A percentile compares a stretch with the other conserved stretches of the same genome.
These are phyloP conservation scores for Oxystoma pomonae DNA, from an alignment of 2,888 invertebrate species.

Conservation along the genomic window DNA sequence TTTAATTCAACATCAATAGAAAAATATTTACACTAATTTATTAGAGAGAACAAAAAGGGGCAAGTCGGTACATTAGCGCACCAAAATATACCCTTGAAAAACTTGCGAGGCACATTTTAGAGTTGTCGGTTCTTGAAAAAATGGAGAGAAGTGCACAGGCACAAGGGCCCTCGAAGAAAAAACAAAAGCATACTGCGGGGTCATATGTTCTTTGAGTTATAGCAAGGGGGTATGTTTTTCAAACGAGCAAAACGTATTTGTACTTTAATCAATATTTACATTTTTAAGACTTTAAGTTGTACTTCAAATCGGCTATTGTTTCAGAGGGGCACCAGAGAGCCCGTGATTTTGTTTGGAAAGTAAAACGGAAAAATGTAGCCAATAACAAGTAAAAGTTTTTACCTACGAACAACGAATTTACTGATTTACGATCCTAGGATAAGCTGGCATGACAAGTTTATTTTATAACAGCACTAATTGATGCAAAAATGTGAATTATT, in stretches of 20 bases:
- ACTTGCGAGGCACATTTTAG: neutral
- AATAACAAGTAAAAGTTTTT: too few species aligned
- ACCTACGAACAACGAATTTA: too few species aligned
- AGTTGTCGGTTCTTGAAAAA: neutral
- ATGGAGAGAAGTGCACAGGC: neutral
- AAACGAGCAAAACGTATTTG: slow-evolving; percentile 8
- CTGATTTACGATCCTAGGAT: too few species aligned
- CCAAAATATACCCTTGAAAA: neutral
- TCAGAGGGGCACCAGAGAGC: neutral
- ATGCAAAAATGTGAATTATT: too few species aligned
- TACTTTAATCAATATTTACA: slow-evolving; percentile 26
- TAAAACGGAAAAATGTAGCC: too few species aligned
- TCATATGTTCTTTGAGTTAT: slow-evolving; percentile 26
- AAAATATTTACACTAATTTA: neutral
- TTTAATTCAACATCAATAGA: too few species aligned
- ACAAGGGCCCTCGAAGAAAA: slow-evolving; percentile 8
- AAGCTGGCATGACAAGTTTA: too few species aligned
- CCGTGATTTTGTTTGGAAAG: neutral
- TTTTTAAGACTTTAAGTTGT: slow-evolving; percentile 22
- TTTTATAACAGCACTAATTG: too few species aligned
- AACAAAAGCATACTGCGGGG: slow-evolving; percentile 23
- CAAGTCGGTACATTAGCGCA: neutral
- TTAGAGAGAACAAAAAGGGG: neutral
- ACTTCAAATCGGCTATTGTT: slow-evolving; percentile 21
- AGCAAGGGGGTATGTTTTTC: neutral